phyloP scores from a whole-genome alignment of 2,888 invertebrate genomes.

The Euphydryas editha region DNA sequence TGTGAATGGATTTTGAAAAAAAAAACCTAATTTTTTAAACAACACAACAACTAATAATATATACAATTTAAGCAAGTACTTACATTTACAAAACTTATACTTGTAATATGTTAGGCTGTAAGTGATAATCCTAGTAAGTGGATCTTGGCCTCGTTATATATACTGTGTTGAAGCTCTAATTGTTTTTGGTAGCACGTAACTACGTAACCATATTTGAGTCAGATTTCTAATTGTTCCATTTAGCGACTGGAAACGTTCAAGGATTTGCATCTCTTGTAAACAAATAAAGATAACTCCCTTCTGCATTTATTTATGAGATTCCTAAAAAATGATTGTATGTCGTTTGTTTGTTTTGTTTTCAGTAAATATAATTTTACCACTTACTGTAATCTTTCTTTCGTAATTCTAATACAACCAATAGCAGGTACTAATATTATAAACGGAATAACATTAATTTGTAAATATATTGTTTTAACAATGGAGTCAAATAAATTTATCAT shows the following conservation, averaged over 20 bases:
- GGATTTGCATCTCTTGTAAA: slow-evolving; percentile 48
- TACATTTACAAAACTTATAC: not conserved
- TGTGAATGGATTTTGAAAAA: too few relatives aligned
- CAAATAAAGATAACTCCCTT: not conserved
- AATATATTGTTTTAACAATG: too few relatives aligned
- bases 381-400: too few relatives aligned
- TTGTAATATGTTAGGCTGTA: slow-evolving; percentile 30
- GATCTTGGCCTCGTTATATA: slow-evolving; percentile 59
- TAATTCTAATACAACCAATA: too few relatives aligned
- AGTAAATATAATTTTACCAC: too few relatives aligned
- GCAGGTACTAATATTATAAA: too few relatives aligned
- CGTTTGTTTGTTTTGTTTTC: too few relatives aligned
- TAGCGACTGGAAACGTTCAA: slow-evolving; percentile 58
- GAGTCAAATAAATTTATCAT: too few relatives aligned
- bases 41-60: not conserved
- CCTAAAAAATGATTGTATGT: too few relatives aligned
- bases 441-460: too few relatives aligned
- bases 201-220: slow-evolving; percentile 55
- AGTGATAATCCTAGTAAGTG: slow-evolving; percentile 65
- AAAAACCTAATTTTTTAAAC: too few relatives aligned
- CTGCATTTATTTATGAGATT: not conserved
- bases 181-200: slow-evolving; percentile 71
- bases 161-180: slow-evolving; percentile 64
- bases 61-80: not conserved
- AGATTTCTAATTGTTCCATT: slow-evolving; percentile 74